Evolutionary conservation across 2,888 invertebrate genomes (phyloP).

Genomic region (Sicus ferrugineus): DNA sequence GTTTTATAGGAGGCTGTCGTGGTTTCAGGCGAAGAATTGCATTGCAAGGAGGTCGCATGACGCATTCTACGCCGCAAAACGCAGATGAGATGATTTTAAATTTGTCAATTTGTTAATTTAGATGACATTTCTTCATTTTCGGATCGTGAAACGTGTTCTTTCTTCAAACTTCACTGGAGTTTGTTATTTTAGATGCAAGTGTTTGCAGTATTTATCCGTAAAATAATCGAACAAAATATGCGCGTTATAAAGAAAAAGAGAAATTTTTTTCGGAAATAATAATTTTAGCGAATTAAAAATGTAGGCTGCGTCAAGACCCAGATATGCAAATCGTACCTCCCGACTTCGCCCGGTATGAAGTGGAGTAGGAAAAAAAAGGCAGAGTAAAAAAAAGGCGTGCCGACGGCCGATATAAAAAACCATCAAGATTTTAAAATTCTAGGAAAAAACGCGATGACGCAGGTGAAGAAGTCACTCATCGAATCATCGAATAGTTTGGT

Average conservation of each 20-base stretch:
- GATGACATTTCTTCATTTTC: too few relatives aligned
- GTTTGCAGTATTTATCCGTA: neutral
- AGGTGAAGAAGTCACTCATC: constrained; percentile 24
- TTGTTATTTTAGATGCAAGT: neutral
- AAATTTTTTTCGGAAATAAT: constrained; percentile 3
- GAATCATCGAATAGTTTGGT: neutral
- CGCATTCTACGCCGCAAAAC: too few relatives aligned
- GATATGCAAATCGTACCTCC: constrained; percentile 57
- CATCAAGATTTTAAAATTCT: constrained; percentile 22
- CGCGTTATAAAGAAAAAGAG: constrained; percentile 6
- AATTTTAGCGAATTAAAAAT: constrained; percentile 48
- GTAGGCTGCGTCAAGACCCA: constrained; percentile 55
- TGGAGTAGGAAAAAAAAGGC: constrained; percentile 19
- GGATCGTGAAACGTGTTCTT: too few relatives aligned
- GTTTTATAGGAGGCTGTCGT: too few relatives aligned
- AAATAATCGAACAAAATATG: neutral
- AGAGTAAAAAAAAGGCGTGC: neutral
- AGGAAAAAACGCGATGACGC: constrained; percentile 18
- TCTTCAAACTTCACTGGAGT: too few relatives aligned
- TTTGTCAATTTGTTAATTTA: too few relatives aligned
- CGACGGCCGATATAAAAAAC: neutral
- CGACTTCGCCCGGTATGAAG: constrained; percentile 33
- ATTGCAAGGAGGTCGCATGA: too few relatives aligned
- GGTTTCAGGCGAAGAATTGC: too few relatives aligned
- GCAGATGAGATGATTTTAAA: too few relatives aligned